Evolutionary conservation across 2,113 vertebrate genomes (phyloP).

Genomic region (Pollimyrus isidori): DNA sequence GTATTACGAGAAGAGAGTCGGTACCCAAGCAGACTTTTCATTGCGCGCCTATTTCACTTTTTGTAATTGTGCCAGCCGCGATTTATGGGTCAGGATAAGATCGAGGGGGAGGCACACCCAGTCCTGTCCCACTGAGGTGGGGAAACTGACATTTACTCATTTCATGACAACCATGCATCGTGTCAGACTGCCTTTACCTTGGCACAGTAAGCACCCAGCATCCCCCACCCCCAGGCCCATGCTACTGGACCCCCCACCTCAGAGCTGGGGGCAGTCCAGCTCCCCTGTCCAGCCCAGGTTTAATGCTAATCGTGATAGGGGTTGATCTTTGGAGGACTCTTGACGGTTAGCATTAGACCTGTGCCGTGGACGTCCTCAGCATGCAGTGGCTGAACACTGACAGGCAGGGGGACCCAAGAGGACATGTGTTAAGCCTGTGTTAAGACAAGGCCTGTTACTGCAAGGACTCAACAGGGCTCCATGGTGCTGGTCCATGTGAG

Average conservation of each 20-base stretch:
- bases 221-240: background rate
- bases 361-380: slow-evolving; percentile 36
- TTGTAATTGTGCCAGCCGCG: background rate
- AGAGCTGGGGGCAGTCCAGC: too few relatives aligned
- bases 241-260: background rate
- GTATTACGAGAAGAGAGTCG: background rate
- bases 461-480: background rate
- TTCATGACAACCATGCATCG: background rate
- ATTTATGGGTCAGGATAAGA: background rate
- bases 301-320: slow-evolving; percentile 82
- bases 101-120: background rate
- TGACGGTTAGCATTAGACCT: slow-evolving; percentile 69
- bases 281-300: slow-evolving; percentile 39
- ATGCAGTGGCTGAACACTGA: background rate
- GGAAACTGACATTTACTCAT: background rate
- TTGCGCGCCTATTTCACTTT: background rate
- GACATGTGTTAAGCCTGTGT: background rate
- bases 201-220: background rate
- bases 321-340: slow-evolving; percentile 54
- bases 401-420: background rate
- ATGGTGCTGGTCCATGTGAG: background rate
- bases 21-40: background rate
- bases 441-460: background rate
- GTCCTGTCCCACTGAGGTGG: background rate
- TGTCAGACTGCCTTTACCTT: background rate